Base-by-base conservation (phyloP, 2,888 invertebrate species). In the Schizotus pectinicornis region DNA sequence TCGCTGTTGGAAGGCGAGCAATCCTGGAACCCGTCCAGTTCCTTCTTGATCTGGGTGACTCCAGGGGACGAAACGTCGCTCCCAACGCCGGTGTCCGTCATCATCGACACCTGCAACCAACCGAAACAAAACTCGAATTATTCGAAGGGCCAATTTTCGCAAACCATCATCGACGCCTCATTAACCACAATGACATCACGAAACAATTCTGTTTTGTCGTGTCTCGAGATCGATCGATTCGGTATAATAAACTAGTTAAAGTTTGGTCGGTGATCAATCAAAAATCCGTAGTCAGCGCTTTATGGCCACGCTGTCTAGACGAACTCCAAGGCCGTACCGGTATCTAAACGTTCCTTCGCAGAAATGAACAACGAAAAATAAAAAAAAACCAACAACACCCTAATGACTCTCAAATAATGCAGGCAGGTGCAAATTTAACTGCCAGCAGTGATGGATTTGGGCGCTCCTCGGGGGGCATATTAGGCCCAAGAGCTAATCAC, bases 41-140 rank as follows among this genome's bases (percentile, higher is more conserved):
- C 85, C 71, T 86, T 85, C 74, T 86, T 86, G 65, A 85, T 77
- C 36, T 73, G 71, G 33, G 74, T 71, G 7, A 77, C 69, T 9
- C 60, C 69, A 22, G 22, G 22, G 30, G 71, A 66, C 32, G 73
- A 65, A 9, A 70, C 74, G 34, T 71, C 75, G 42, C 71, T 71
- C 39, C 67, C 62, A 31, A 77, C 76, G 42, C 76, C 76, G 45
- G 77, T 74, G 67, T 83, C 86, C 58, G 88, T 86, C 88, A 89
- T 89, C 87, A 89, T 88, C 74, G 87, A 88, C 77, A 88, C 88
- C 89, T 89, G 79, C 1, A 77, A 79, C 30, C 62, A 66, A 61
- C n/a, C n/a, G n/a, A 63, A 55, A 48, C 53, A 54, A 38, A 37
- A 37, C 11, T 2, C 34, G 2, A 9, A 3, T 7, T 22, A 22